Evolutionary conservation across 2,888 invertebrate genomes (phyloP), one percentile per base, ranked within the genome.

Genomic region (Tenthredo scrophulariae): DNA sequence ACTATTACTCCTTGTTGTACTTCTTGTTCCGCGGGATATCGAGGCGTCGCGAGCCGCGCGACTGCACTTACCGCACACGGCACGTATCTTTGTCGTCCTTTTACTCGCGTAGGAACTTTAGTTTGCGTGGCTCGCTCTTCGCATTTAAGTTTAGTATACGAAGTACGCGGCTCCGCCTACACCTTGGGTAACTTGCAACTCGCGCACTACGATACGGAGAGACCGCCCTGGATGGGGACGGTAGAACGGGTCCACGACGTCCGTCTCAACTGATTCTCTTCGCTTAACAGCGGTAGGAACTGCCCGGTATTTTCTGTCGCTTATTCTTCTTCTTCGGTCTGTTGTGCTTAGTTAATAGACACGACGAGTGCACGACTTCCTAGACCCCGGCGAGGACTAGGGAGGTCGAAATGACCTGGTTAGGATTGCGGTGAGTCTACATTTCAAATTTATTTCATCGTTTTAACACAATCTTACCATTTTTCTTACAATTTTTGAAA

Each of bases 141-240:
- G 62, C 9, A 40, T 40, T 13, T 62, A 7, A 13, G 22, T 40
- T 67, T 33, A 67, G 62, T 50, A 22, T 62, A 22, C 79, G 62
- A 50, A 26, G 22, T 80, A 40, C 40, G 10, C 80, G 80, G 83
- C 83, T 50, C 83, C 83, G 83, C 67, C 67, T 83, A 40, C 67
- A 65, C 67, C 83, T 65, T 67, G 83, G 83, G 40, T 62, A 58
- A 80, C 79, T 77, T 77, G 77, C 50, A 50, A 29, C 37, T 65
- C 83, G 46, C 83, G 65, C 65, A 29, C 43, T 65, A 46, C 40
- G 67, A 15, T 22, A 92, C 91, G 91, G 91, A 91, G 91, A 91
- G 91, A 90, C 92, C 92, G 91, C 91, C 92, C 92, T 91, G 92
- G 92, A 92, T 92, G 93, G 92, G 80, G 92, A 93, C 91, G 90